Evolutionary conservation across 2,113 vertebrate species (phyloP).

Genomic region (Rattus rattus): DNA sequence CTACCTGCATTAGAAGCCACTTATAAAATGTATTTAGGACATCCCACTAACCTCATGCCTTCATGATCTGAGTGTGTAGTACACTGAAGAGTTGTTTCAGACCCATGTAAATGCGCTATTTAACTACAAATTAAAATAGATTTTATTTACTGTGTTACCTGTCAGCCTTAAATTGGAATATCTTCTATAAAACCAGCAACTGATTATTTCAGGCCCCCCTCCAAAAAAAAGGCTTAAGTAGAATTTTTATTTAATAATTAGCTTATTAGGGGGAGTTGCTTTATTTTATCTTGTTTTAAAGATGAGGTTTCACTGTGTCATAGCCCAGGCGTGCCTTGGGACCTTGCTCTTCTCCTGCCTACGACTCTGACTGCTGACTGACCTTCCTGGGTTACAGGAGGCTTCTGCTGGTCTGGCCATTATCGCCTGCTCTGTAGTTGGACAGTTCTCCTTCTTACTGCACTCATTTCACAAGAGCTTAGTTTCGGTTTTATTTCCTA

Average conservation of each 20-base stretch:
- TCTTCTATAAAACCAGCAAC: background rate
- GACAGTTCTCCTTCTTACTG: background rate
- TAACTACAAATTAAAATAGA: constrained; percentile 36
- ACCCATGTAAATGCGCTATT: background rate
- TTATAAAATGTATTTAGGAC: constrained; percentile 54
- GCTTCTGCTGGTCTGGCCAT: background rate
- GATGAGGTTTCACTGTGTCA: background rate
- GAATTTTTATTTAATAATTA: constrained; percentile 51
- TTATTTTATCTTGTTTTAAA: background rate
- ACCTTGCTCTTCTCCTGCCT: background rate
- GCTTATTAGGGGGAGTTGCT: background rate
- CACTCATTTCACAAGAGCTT: background rate
- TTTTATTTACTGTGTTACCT: constrained; percentile 53
- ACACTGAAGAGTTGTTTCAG: constrained; percentile 33
- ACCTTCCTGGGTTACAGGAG: background rate
- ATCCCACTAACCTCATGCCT: background rate
- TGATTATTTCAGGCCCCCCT: background rate
- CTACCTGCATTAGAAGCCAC: constrained; percentile 1
- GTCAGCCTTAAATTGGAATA: background rate
- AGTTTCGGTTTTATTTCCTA: constrained; percentile 44
- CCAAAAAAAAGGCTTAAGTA: background rate
- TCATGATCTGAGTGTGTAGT: constrained; percentile 9
- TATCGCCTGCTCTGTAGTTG: background rate
- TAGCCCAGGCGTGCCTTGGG: background rate
- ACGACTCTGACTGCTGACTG: background rate